Percentiles rank a stretch among this genome's conserved stretches.
Conservation (phyloP, 92 coral and sea anemone species). For the Siderastrea siderea region DNA sequence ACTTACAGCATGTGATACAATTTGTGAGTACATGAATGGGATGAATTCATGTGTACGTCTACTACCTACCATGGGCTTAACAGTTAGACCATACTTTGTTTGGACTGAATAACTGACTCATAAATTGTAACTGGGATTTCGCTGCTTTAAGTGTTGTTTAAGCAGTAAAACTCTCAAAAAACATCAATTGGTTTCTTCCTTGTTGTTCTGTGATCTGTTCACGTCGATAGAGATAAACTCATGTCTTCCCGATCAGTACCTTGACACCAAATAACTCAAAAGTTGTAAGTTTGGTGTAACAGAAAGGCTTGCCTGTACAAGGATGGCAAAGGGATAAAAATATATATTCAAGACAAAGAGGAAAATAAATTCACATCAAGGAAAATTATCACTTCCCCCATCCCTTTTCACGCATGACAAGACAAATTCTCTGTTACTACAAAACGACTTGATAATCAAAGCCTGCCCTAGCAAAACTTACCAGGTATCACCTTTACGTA, state of each 20-base stretch:
- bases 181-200: too few relatives aligned
- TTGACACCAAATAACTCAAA: neutral
- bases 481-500: conserved; percentile 96
- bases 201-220: too few relatives aligned
- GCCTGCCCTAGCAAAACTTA: conserved; percentile 44
- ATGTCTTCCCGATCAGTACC: neutral
- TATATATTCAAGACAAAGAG: neutral
- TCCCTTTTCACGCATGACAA: conserved; percentile 36
- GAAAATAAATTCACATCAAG: neutral
- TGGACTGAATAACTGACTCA: too few relatives aligned
- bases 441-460: neutral
- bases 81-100: too few relatives aligned
- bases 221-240: too few relatives aligned
- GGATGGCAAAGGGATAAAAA: neutral
- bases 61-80: too few relatives aligned
- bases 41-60: too few relatives aligned
- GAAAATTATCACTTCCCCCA: conserved; percentile 63
- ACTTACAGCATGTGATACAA: too few relatives aligned
- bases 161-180: too few relatives aligned
- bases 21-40: too few relatives aligned
- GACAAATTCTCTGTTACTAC: neutral
- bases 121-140: too few relatives aligned
- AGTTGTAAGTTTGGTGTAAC: neutral
- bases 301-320: neutral
- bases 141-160: too few relatives aligned